Percentiles rank a stretch among this genome's conserved stretches.
These are phyloP conservation scores for Drosophila teissieri DNA, from an alignment of 1,140 invertebrate genomes.

Conservation along the genomic window DNA sequence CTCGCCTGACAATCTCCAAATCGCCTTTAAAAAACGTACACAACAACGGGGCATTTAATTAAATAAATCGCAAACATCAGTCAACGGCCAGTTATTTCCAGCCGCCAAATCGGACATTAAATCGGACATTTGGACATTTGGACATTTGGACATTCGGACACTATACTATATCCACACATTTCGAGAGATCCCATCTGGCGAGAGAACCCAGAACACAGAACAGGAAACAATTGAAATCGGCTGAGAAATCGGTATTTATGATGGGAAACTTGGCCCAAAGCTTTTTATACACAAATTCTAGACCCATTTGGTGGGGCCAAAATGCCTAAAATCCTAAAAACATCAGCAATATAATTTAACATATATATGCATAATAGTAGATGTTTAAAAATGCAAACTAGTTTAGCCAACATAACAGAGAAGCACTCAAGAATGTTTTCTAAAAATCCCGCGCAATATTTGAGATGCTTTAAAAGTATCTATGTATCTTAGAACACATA, in stretches of 20 bases:
- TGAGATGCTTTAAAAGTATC: neutral
- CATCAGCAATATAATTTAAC: neutral
- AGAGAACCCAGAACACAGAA: neutral
- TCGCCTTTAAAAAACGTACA: slow-evolving; percentile 18
- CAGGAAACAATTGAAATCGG: slow-evolving; percentile 25
- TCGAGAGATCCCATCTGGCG: slow-evolving; percentile 7
- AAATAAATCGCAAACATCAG: slow-evolving; percentile 19
- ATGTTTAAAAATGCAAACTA: too few species aligned
- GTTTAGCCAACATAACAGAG: too few species aligned
- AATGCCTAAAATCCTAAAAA: neutral
- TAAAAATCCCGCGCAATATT: too few species aligned
- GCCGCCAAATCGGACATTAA: neutral
- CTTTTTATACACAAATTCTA: too few species aligned
- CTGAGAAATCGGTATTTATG: slow-evolving; percentile 19
- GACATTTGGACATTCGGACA: neutral
- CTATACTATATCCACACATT: neutral
- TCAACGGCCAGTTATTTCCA: neutral
- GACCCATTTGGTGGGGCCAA: too few species aligned
- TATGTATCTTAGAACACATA: neutral
- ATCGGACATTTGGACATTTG: neutral
- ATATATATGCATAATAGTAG: too few species aligned
- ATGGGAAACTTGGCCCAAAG: slow-evolving; percentile 3
- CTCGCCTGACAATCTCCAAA: slow-evolving; percentile 22
- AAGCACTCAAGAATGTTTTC: too few species aligned
- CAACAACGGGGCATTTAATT: slow-evolving; percentile 13